These are phyloP conservation scores for Lasioglossum calceatum DNA, from an alignment of 2,888 invertebrate species.

Conservation along the genomic window DNA sequence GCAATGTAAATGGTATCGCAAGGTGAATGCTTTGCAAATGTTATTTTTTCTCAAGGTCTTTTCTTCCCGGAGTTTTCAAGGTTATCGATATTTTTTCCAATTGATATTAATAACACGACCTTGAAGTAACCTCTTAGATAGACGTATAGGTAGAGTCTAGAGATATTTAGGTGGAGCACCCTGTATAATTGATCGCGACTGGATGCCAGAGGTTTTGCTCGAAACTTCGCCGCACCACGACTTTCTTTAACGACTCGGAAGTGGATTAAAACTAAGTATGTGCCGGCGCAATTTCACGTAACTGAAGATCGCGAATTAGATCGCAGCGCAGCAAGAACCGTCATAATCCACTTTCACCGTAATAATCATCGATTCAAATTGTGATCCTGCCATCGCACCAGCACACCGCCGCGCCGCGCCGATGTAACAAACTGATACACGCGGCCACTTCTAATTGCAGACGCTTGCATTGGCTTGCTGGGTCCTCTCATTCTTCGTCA, in stretches of 20 bases:
- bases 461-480: conserved; percentile 71
- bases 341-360: conserved; percentile 18
- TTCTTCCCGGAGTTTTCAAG: too few relatives aligned
- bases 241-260: not conserved
- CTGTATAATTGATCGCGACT: not conserved
- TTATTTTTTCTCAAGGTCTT: too few relatives aligned
- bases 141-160: too few relatives aligned
- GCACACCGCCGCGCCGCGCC: rapidly evolving
- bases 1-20: too few relatives aligned
- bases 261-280: not conserved
- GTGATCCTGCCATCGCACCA: not conserved
- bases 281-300: not conserved
- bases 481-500: conserved; percentile 74
- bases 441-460: conserved; percentile 60
- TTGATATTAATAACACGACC: too few relatives aligned
- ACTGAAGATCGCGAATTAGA: not conserved
- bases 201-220: not conserved
- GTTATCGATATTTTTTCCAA: too few relatives aligned
- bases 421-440: not conserved
- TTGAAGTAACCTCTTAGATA: too few relatives aligned
- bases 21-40: too few relatives aligned
- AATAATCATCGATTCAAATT: not conserved
- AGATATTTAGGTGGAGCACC: too few relatives aligned
- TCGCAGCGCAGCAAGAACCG: not conserved
- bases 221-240: not conserved